Base-by-base conservation (phyloP, 2,888 invertebrate species). In the Leptura quadrifasciata region DNA sequence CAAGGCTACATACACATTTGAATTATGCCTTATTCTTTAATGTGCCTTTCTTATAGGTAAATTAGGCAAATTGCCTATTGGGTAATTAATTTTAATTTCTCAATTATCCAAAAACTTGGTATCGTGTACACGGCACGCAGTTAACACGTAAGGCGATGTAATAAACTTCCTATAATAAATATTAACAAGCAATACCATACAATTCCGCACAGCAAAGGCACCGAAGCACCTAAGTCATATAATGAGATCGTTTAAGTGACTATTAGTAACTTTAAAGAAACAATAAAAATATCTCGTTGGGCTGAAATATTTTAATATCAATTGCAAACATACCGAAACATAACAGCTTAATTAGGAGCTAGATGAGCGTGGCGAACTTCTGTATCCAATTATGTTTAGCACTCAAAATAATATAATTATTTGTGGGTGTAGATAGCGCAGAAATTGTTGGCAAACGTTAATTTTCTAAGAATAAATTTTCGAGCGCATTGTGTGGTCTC, bases 401-500 rank as follows among this genome's bases (percentile, higher is more conserved):
- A 57, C 39, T 58, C 20, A n/a, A 54, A 54, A 68, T 54, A 69
- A 63, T 63, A 63, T 39, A 18, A 17, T 58, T 20, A 58, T 21
- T 60, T 52, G 71, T 71, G 24, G 71, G 71, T 61, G 71, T 71
- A 65, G 47, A 65, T 65, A 15, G 65, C 17, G 52, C 61, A 71
- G 71, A 63, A 78, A 80, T 70, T 74, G 82, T 79, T 80, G 79
- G 76, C 79, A 80, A 78, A 79, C 77, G 75, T 70, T 74, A 61
- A 76, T 79, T 76, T 81, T 81, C 79, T 78, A 78, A 79, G 80
- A 83, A 82, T 82, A 81, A 75, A 79, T 74, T 74, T 73, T 73
- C 68, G 70, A 75, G 68, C 74, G 57, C 75, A 75, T 76, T 82
- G 83, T 81, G 82, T 82, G 81, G 81, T 83, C 81, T 79, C 74